These are phyloP conservation scores for Pseudococcus jackbeardsleyi DNA, from an alignment of 2,888 invertebrate species.

Conservation along the genomic window DNA sequence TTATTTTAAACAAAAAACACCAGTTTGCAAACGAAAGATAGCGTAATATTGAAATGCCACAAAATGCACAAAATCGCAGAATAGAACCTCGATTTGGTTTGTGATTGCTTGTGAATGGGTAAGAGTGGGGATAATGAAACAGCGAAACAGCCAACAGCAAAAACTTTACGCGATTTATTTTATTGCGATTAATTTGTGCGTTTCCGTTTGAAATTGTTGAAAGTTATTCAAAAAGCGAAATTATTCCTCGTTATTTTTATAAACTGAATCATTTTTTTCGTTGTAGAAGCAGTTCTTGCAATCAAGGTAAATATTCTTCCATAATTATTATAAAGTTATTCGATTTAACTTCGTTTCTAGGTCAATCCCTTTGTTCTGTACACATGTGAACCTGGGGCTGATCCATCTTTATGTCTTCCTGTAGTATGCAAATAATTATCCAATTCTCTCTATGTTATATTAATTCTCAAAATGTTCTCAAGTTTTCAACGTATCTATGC, in stretches of 20 bases:
- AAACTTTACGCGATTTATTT: too few species aligned
- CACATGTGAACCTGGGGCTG: neutral
- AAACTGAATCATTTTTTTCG: neutral
- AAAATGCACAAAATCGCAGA: too few species aligned
- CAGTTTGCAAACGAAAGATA: neutral
- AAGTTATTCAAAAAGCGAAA: neutral
- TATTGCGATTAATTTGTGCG: neutral
- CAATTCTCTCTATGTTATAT: too few species aligned
- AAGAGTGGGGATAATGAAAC: too few species aligned
- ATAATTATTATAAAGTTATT: neutral
- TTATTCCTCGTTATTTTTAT: constrained; percentile 23
- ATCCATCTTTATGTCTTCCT: too few species aligned
- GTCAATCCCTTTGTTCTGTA: neutral
- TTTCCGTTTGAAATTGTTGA: neutral
- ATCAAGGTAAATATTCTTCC: constrained; percentile 26
- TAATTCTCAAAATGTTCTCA: too few species aligned
- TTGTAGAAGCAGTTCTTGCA: neutral
- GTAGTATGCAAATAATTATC: too few species aligned
- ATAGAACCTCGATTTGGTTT: too few species aligned
- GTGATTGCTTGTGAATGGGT: too few species aligned
- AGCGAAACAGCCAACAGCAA: too few species aligned
- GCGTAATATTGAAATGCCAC: too few species aligned
- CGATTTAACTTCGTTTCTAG: neutral
- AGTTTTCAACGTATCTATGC: too few species aligned
- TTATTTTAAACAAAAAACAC: neutral